A percentile compares a stretch with the other conserved stretches of the same genome.
Evolutionary conservation across 2,113 vertebrate genomes (phyloP).

Genomic region (Himantopus leucocephalus): DNA sequence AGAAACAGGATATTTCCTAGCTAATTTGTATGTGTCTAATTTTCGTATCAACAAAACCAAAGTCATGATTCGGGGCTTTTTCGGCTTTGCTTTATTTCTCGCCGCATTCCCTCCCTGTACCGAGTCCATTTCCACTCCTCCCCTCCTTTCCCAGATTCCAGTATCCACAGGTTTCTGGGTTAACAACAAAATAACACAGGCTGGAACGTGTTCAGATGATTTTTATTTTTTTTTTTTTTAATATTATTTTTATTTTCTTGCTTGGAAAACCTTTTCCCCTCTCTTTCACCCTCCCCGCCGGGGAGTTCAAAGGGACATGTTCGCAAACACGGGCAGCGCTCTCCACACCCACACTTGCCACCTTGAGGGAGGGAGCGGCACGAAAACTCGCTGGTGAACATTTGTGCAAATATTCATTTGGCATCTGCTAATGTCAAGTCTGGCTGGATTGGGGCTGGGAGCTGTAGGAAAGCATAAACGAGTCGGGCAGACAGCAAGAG

Average conservation of each 20-base stretch:
- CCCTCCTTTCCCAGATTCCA: background rate
- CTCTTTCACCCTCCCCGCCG: constrained; percentile 31
- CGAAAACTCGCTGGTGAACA: constrained; percentile 33
- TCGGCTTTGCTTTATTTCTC: background rate
- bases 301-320: constrained; percentile 67
- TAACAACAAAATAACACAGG: constrained; percentile 30
- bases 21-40: constrained; percentile 58
- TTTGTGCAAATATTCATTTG: constrained; percentile 68
- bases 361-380: constrained; percentile 55
- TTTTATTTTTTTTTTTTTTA: background rate
- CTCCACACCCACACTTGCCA: constrained; percentile 60
- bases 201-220: constrained; percentile 50
- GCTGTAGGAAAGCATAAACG: constrained; percentile 48
- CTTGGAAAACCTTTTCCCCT: constrained; percentile 66
- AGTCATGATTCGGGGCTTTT: background rate
- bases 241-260: constrained; percentile 26
- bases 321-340: constrained; percentile 23
- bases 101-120: background rate
- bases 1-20: constrained; percentile 61
- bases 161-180: constrained; percentile 40
- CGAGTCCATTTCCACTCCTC: background rate
- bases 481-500: constrained; percentile 31
- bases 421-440: constrained; percentile 67
- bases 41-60: constrained; percentile 39
- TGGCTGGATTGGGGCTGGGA: constrained; percentile 57